Conservation (phyloP, 2,113 vertebrate genomes). For the Cheirogaleus medius region DNA sequence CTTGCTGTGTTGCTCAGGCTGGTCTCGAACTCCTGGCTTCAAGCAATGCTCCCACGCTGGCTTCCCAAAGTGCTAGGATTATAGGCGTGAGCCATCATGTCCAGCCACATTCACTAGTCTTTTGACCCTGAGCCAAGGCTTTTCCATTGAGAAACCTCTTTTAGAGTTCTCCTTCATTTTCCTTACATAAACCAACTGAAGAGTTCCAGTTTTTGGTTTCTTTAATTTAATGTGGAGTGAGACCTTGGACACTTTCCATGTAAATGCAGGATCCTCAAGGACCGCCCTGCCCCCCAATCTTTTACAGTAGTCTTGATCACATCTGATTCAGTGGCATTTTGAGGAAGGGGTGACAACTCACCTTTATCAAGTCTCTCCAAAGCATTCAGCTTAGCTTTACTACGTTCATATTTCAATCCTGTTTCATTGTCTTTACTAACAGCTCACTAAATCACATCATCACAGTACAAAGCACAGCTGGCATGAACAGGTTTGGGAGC, state of each 20-base stretch:
- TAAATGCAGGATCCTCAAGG: background rate
- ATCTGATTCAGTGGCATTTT: background rate
- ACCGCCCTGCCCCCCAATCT: background rate
- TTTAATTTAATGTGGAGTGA: background rate
- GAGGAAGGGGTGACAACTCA: background rate
- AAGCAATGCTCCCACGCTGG: too few species aligned
- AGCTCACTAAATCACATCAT: background rate
- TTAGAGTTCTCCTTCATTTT: background rate
- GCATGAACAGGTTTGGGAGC: background rate
- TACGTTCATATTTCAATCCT: background rate
- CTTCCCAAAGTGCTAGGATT: too few species aligned
- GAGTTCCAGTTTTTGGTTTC: background rate
- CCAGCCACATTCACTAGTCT: background rate
- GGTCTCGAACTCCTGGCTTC: too few species aligned
- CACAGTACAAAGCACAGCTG: background rate
- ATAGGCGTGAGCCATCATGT: too few species aligned
- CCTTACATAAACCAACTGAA: background rate
- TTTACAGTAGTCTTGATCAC: background rate
- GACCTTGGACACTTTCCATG: background rate
- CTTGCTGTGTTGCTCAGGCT: too few species aligned
- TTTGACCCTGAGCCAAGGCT: background rate
- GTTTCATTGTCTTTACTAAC: background rate
- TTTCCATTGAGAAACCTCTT: background rate
- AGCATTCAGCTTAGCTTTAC: background rate
- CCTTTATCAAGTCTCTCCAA: background rate